Base-by-base conservation (phyloP, 2,888 invertebrate species). In the Amphipoea oculea region DNA sequence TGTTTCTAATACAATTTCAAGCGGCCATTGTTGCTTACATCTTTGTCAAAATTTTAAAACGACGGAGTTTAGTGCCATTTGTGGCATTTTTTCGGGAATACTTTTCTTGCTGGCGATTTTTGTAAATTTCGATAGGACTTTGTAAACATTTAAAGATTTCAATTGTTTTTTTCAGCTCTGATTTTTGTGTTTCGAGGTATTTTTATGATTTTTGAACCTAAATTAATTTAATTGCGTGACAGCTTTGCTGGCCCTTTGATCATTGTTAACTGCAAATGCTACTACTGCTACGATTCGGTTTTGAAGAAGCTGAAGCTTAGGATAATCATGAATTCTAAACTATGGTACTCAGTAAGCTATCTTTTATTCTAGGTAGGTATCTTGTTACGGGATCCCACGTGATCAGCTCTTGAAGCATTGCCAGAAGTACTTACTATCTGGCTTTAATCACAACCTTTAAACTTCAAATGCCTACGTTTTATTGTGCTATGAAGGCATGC, bases 401-500 rank as follows among this genome's bases (percentile, higher is more conserved):
- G 20, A 73, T 51, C 23, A 63, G 17, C 4, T 48, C 29, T 42
- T 83, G 77, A 66, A 66, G 0, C 36, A n/a, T 1, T 36, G 36
- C 76, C 86, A 79, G 14, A 54, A 73, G 45, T 57, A 36, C 29
- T 63, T 57, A 36, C 40, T 66, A 60, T 79, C 67, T 42, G 68
- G 14, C 11, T 76, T 70, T 62, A 54, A 86, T 79, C 75, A 75
- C 45, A 75, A 63, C 42, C 71, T 75, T 70, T 67, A 36, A 54
- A 73, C 65, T 63, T 66, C 9, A 78, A 79, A 83, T 75, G 63
- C 20, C 54, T 54, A 60, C 14, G 75, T 76, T 78, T 81, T 81
- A 82, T 77, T 81, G 51, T 68, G 76, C 73, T 51, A 71, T 76
- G 75, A 74, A 80, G 36, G 57, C 48, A 82, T 65, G 69, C 62